These are phyloP conservation scores for Procambarus virginalis DNA, from an alignment of 1,140 invertebrate genomes.

Conservation along the genomic window DNA sequence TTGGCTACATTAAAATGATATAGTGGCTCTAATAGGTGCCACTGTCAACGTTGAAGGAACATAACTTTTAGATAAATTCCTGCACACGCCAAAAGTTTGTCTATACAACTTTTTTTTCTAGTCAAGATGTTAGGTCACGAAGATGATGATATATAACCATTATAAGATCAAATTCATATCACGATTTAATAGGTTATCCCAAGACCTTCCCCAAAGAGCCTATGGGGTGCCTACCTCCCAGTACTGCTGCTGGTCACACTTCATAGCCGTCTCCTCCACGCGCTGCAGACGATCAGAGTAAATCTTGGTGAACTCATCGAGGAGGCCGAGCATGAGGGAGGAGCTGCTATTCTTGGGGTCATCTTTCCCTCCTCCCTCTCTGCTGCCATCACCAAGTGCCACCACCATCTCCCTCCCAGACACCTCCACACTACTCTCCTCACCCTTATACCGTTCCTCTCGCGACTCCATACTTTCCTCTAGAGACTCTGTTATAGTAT, in stretches of 20 bases:
- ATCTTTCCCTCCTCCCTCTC: background rate
- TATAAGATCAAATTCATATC: too few relatives aligned
- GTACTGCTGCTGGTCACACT: slow-evolving; percentile 55
- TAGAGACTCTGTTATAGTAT: background rate
- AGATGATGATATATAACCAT: too few relatives aligned
- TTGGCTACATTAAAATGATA: too few relatives aligned
- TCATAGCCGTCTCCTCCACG: slow-evolving; percentile 57
- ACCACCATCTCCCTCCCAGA: slow-evolving; percentile 4
- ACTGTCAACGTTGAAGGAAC: too few relatives aligned
- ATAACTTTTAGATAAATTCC: too few relatives aligned
- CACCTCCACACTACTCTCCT: background rate
- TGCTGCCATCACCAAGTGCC: background rate
- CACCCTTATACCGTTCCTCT: background rate
- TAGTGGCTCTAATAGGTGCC: too few relatives aligned
- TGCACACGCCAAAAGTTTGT: too few relatives aligned
- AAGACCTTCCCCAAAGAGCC: too few relatives aligned
- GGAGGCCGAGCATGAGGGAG: slow-evolving; percentile 56
- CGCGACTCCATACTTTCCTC: background rate
- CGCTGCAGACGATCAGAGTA: slow-evolving; percentile 60
- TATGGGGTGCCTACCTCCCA: slow-evolving; percentile 36
- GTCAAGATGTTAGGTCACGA: too few relatives aligned
- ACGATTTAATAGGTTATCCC: too few relatives aligned
- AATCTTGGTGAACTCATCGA: slow-evolving; percentile 67
- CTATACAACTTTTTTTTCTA: too few relatives aligned
- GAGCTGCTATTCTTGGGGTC: slow-evolving; percentile 53